These are phyloP conservation scores for Corvus cornix DNA, from an alignment of 2,113 vertebrate species.

Conservation along the genomic window DNA sequence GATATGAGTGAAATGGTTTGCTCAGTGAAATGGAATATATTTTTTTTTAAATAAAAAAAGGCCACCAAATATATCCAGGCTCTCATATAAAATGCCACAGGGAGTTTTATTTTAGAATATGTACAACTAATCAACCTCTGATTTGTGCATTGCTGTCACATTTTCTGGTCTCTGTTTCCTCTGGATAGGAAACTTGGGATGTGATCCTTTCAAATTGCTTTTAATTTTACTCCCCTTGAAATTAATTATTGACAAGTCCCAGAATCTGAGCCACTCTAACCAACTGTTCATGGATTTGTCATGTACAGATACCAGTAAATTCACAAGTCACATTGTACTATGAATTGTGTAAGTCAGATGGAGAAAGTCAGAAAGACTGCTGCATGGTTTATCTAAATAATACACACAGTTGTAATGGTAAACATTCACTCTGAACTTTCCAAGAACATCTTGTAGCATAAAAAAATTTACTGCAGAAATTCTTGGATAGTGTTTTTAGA, in stretches of 20 bases:
- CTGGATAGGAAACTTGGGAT: not conserved
- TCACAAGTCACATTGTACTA: not conserved
- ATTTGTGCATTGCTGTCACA: conserved; percentile 14
- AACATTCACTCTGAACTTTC: conserved; percentile 34
- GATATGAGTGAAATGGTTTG: not conserved
- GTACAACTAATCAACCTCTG: not conserved
- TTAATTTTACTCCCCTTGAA: conserved; percentile 50
- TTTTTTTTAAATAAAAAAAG: not conserved
- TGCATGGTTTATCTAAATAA: conserved; percentile 11
- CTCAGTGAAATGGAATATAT: not conserved
- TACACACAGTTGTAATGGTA: not conserved
- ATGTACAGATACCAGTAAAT: not conserved
- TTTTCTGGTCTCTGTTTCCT: conserved; percentile 20
- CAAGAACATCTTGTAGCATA: conserved; percentile 24
- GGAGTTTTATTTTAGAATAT: not conserved
- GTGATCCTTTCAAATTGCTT: conserved; percentile 31
- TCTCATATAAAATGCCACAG: not conserved
- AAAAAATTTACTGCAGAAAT: conserved; percentile 47
- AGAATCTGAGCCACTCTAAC: not conserved
- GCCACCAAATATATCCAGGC: not conserved
- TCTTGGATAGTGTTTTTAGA: conserved; percentile 28
- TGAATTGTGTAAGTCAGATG: not conserved
- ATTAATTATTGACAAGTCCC: conserved; percentile 44
- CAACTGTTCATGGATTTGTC: not conserved
- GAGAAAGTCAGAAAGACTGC: not conserved